phyloP scores from a whole-genome alignment of 2,113 vertebrate genomes.

The Ictidomys tridecemlineatus region DNA sequence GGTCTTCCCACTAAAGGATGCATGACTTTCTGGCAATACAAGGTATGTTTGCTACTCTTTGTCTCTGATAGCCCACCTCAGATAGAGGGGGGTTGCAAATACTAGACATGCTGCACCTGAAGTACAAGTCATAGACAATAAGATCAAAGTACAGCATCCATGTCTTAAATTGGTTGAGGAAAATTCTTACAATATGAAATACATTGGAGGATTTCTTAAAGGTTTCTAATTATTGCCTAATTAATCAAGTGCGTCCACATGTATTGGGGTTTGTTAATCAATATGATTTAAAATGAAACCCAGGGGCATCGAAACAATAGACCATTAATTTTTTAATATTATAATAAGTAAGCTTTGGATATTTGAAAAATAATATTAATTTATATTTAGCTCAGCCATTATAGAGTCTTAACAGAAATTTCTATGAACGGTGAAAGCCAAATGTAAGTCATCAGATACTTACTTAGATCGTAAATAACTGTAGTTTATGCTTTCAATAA shows the following conservation, averaged over 20 bases:
- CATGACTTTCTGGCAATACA: not conserved
- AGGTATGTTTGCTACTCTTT: not conserved
- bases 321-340: not conserved
- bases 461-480: not conserved
- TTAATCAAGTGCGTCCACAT: not conserved
- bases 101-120: not conserved
- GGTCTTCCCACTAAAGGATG: not conserved
- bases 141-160: not conserved
- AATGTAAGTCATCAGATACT: not conserved
- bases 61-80: not conserved
- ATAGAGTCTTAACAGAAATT: not conserved
- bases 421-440: not conserved
- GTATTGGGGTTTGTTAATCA: not conserved
- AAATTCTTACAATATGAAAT: not conserved
- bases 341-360: not conserved
- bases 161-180: not conserved
- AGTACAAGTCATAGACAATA: not conserved
- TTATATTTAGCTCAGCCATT: not conserved
- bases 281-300: not conserved
- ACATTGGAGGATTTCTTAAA: not conserved
- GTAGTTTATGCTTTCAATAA: not conserved
- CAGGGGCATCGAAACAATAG: too few species aligned
- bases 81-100: not conserved
- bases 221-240: not conserved
- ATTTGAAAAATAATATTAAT: not conserved